Evolutionary conservation across 2,888 invertebrate genomes (phyloP).

Genomic region (Flabesymbios commensalis): DNA sequence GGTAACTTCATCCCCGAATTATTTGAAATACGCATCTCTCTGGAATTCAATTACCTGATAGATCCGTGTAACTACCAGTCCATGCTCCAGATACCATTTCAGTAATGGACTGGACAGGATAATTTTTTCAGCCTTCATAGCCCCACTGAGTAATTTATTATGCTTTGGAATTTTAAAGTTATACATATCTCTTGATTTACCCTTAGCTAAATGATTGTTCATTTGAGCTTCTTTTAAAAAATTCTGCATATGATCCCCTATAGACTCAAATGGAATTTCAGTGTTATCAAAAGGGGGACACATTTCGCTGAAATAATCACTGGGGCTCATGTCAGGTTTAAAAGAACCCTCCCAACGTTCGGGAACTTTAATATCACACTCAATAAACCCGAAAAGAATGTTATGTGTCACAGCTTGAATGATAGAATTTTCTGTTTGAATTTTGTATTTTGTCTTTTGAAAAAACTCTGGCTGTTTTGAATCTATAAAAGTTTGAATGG

Average conservation of each 20-base stretch:
- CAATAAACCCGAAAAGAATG: too few relatives aligned
- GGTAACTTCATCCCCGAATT: slow-evolving; percentile 8
- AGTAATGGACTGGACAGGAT: too few relatives aligned
- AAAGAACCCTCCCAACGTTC: not conserved
- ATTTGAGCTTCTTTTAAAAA: not conserved
- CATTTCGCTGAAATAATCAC: not conserved
- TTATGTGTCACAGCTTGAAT: too few relatives aligned
- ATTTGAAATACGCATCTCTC: not conserved
- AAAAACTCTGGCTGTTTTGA: too few relatives aligned
- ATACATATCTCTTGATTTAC: too few relatives aligned
- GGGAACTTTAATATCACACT: not conserved
- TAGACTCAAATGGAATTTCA: not conserved
- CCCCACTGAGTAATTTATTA: slow-evolving; percentile 7
- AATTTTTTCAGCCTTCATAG: not conserved
- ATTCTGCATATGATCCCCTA: not conserved
- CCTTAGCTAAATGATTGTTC: not conserved
- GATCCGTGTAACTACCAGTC: not conserved
- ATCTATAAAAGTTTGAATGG: too few relatives aligned
- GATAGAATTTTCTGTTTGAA: too few relatives aligned
- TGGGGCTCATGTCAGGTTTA: not conserved
- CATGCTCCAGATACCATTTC: slow-evolving; percentile 1
- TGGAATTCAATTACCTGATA: not conserved
- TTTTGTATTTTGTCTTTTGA: too few relatives aligned
- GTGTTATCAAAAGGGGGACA: not conserved
- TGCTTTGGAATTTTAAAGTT: too few relatives aligned